Conservation (phyloP, 2,888 invertebrate genomes). For the Rhynchonema sp. region DNA sequence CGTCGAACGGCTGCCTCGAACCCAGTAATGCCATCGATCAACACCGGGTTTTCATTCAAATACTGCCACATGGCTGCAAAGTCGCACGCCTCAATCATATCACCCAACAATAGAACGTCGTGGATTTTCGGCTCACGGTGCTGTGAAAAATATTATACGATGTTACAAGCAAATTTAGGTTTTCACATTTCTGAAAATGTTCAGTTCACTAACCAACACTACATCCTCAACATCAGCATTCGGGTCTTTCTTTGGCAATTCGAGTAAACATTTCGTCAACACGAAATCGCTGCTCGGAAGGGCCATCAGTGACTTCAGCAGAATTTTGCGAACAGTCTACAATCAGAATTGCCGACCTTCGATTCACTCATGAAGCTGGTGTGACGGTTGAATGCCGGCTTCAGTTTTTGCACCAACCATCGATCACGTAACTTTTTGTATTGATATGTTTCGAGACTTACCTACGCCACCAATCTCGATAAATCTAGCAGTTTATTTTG, state of each 20-base stretch:
- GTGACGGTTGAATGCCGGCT: too few species aligned
- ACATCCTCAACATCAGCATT: neutral
- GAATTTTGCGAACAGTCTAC: conserved; percentile 56
- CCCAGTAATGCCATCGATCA: neutral
- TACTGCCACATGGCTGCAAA: neutral
- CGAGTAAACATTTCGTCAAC: conserved; percentile 82
- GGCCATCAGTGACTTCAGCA: conserved; percentile 84
- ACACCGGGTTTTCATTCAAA: neutral
- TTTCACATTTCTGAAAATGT: neutral
- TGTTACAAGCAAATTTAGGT: neutral
- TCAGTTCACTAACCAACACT: neutral
- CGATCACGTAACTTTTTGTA: too few species aligned
- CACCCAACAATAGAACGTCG: conserved; percentile 9
- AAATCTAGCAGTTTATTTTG: too few species aligned
- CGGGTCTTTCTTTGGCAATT: conserved; percentile 39
- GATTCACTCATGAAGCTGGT: too few species aligned
- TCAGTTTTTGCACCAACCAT: too few species aligned
- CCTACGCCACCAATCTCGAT: too few species aligned
- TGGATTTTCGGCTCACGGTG: conserved; percentile 39
- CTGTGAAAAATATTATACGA: neutral
- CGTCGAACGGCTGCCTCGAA: neutral
- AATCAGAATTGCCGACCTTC: too few species aligned
- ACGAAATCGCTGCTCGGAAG: conserved; percentile 94
- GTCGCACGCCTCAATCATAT: neutral
- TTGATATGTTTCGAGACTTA: too few species aligned